These are phyloP conservation scores for Morelia viridis DNA, from an alignment of 2,797 vertebrate genomes.

Conservation along the genomic window DNA sequence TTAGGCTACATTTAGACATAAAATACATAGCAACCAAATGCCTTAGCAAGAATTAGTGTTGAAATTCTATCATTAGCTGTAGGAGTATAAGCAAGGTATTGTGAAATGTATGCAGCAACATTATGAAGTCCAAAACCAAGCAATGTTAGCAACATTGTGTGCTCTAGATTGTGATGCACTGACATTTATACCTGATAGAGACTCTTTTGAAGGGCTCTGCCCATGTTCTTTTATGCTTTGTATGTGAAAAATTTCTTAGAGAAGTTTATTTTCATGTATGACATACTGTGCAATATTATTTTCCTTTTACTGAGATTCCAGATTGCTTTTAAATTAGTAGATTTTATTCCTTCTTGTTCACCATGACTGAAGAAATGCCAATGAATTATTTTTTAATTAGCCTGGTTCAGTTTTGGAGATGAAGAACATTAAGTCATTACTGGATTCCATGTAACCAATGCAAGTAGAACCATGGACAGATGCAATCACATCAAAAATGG, in stretches of 20 bases:
- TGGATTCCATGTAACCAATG: neutral
- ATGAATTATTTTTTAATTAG: neutral
- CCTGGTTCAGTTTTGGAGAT: neutral
- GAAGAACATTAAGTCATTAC: neutral
- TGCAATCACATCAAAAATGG: neutral
- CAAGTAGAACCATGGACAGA: neutral
- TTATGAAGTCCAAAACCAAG: neutral
- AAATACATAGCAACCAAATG: neutral
- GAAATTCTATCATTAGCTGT: neutral
- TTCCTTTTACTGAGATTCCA: neutral
- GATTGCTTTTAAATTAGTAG: neutral
- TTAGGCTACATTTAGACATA: neutral
- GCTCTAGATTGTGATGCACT: neutral
- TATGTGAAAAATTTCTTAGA: neutral
- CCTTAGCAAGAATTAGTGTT: neutral
- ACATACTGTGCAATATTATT: neutral
- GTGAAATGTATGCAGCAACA: neutral
- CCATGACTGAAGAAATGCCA: neutral
- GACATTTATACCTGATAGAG: neutral
- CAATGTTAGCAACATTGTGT: neutral
- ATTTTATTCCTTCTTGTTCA: neutral
- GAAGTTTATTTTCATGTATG: neutral
- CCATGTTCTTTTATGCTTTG: neutral
- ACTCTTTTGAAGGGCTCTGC: neutral
- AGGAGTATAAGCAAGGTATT: neutral